Evolutionary conservation across 2,797 vertebrate species (phyloP).

Genomic region (Staurois parvus): DNA sequence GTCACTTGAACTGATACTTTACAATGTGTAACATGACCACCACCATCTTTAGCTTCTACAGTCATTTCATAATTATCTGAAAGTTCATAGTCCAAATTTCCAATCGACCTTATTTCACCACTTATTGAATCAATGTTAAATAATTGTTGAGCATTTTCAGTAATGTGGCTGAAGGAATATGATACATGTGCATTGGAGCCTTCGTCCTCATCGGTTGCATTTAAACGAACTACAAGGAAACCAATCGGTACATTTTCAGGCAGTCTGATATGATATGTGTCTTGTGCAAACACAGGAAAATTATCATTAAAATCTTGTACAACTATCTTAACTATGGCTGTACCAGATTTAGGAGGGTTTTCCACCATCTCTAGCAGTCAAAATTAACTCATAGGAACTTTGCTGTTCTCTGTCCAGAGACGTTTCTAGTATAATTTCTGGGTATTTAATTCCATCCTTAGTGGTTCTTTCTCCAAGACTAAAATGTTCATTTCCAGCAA

Average conservation of each 20-base stretch:
- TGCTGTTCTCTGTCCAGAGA: constrained; percentile 77
- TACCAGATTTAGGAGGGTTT: constrained; percentile 73
- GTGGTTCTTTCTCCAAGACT: constrained; percentile 71
- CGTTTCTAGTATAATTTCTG: constrained; percentile 77
- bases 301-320: constrained; percentile 82
- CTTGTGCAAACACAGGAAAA: constrained; percentile 72
- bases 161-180: constrained; percentile 74
- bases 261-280: constrained; percentile 71
- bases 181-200: constrained; percentile 74
- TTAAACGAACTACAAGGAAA: constrained; percentile 56
- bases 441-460: constrained; percentile 69
- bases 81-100: constrained; percentile 74
- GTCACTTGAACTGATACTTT: constrained; percentile 57
- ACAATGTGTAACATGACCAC: constrained; percentile 66
- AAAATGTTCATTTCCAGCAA: constrained; percentile 77
- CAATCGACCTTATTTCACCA: constrained; percentile 77
- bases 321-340: constrained; percentile 69
- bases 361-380: constrained; percentile 79
- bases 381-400: constrained; percentile 69
- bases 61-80: constrained; percentile 69
- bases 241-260: constrained; percentile 72
- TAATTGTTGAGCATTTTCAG: constrained; percentile 61
- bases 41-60: constrained; percentile 75
- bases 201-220: constrained; percentile 77
- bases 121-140: constrained; percentile 73